Evolutionary conservation across 2,888 invertebrate genomes (phyloP).

Genomic region (Athalia circularis): DNA sequence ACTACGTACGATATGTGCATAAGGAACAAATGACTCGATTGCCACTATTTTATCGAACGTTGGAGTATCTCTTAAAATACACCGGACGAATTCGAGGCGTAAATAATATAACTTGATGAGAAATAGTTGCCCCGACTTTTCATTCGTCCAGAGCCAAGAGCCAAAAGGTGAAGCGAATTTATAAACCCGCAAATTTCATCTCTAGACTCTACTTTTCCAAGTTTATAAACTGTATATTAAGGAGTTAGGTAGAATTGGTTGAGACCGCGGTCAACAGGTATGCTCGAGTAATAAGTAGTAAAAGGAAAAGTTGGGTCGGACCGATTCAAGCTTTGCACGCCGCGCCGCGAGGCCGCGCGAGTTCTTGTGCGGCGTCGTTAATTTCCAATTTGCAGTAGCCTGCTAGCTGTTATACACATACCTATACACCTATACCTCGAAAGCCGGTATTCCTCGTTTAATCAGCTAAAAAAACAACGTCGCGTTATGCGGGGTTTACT

Average conservation of each 20-base stretch:
- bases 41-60: no score
- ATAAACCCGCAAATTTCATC: not conserved
- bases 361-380: not conserved
- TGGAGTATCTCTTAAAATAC: no score
- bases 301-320: conserved; percentile 4
- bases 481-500: not conserved
- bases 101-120: no score
- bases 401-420: not conserved
- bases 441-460: conserved; percentile 4
- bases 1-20: no score
- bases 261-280: conserved; percentile 20
- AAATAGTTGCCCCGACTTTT: no score
- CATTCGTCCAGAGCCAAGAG: no score
- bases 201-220: no score
- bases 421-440: not conserved
- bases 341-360: not conserved
- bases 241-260: not conserved
- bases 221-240: no score
- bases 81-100: no score
- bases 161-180: no score
- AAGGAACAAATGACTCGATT: no score
- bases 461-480: conserved; percentile 16
- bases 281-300: conserved; percentile 22
- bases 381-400: not conserved
- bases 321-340: not conserved